A percentile compares a stretch with the other conserved stretches of the same genome.
Evolutionary conservation across 35 echinoderm and acorn worm genomes (phyloP).

Genomic region (Anneissia japonica): DNA sequence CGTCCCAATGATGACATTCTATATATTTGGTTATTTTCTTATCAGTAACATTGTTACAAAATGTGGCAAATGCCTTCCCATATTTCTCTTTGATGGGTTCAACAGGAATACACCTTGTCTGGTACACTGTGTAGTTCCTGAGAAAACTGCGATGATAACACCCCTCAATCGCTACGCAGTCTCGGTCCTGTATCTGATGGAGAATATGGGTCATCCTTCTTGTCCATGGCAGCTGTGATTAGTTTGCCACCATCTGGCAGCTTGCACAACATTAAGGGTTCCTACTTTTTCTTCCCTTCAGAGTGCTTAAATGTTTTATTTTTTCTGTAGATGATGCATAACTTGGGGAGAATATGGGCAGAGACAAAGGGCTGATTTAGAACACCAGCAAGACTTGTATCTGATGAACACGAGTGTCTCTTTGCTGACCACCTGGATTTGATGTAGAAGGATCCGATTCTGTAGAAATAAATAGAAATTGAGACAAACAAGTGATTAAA

Average conservation of each 20-base stretch:
- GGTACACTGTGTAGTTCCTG: constrained; percentile 7
- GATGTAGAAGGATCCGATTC: too few species aligned
- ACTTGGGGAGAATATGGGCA: neutral
- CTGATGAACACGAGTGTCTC: too few species aligned
- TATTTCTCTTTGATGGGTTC: neutral
- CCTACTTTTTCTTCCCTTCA: neutral
- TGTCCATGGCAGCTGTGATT: constrained; percentile 20
- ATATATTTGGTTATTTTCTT: constrained; percentile 28
- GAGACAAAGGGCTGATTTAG: too few species aligned
- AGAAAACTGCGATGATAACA: constrained; percentile 17
- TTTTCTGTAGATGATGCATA: neutral
- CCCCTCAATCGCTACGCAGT: constrained; percentile 41
- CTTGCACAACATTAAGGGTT: constrained; percentile 1
- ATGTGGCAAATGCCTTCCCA: neutral
- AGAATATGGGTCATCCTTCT: constrained; percentile 31
- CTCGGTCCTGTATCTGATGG: constrained; percentile 24
- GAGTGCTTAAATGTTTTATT: too few species aligned
- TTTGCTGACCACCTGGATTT: too few species aligned
- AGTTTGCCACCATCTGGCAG: constrained; percentile 20
- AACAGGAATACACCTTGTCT: neutral
- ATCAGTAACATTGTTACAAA: neutral
- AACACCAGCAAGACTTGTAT: too few species aligned
- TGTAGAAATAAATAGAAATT: too few species aligned
- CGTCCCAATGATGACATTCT: constrained; percentile 17
- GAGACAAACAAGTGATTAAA: too few species aligned